Conservation (phyloP, 1,140 invertebrate genomes). For the Pseudomyrmex pallidus region DNA sequence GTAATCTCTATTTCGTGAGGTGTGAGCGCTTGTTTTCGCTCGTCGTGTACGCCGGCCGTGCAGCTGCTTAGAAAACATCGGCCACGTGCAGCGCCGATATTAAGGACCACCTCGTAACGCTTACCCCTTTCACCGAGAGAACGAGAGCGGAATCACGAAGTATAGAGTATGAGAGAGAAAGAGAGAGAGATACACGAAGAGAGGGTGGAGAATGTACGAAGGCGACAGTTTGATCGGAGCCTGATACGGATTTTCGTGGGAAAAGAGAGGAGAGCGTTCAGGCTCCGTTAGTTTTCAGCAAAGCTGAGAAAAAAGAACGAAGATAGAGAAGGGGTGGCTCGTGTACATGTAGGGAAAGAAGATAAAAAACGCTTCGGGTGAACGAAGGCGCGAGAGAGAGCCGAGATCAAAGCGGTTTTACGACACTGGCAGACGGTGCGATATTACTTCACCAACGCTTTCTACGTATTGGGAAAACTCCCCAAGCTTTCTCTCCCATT, state of each 20-base stretch:
- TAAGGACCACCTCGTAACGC: conserved; percentile 31
- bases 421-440: conserved; percentile 71
- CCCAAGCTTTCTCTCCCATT: conserved; percentile 35
- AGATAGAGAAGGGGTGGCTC: conserved; percentile 1
- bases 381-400: neutral
- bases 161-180: too few relatives aligned
- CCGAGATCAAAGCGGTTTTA: conserved; percentile 77
- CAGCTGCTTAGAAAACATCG: conserved; percentile 36
- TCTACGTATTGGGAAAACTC: conserved; percentile 73
- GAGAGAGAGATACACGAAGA: neutral
- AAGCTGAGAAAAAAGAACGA: conserved; percentile 46
- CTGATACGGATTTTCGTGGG: conserved; percentile 66
- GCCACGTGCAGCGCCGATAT: conserved; percentile 36
- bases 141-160: neutral
- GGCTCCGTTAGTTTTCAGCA: conserved; percentile 48
- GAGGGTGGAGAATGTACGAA: conserved; percentile 14
- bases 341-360: conserved; percentile 11
- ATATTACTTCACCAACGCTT: conserved; percentile 74
- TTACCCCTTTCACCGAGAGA: neutral
- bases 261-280: conserved; percentile 35
- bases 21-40: neutral
- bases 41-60: conserved; percentile 12
- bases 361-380: conserved; percentile 32
- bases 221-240: conserved; percentile 61
- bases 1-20: neutral